phyloP scores from a whole-genome alignment of 2,113 vertebrate species.

The Numida meleagris region DNA sequence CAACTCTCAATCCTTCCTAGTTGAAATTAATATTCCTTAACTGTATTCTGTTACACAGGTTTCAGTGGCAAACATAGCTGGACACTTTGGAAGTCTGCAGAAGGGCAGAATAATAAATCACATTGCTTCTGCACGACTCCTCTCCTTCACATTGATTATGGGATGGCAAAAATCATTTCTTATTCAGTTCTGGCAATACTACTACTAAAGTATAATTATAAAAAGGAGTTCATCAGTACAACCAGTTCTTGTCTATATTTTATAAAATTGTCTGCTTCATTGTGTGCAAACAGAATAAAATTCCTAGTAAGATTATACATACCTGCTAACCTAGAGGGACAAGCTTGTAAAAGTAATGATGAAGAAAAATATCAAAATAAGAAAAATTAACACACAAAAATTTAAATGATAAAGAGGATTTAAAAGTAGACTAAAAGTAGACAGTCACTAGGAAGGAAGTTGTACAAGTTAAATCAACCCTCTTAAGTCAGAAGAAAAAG shows the following conservation, averaged over 20 bases:
- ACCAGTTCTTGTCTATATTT: neutral
- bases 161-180: neutral
- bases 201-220: neutral
- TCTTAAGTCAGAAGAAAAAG: neutral
- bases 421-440: neutral
- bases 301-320: neutral
- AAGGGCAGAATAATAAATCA: neutral
- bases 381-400: neutral
- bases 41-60: neutral
- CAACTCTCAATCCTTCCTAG: neutral
- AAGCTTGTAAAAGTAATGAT: neutral
- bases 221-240: neutral
- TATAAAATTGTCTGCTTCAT: neutral
- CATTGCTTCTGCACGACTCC: neutral
- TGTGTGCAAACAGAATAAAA: neutral
- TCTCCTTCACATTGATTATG: neutral
- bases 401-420: neutral
- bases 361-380: neutral
- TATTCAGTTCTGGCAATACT: neutral
- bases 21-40: neutral
- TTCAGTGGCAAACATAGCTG: neutral
- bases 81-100: neutral
- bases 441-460: neutral
- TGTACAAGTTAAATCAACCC: neutral
- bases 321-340: neutral